phyloP scores from a whole-genome alignment of 1,140 invertebrate species.

The Temnothorax curvispinosus region DNA sequence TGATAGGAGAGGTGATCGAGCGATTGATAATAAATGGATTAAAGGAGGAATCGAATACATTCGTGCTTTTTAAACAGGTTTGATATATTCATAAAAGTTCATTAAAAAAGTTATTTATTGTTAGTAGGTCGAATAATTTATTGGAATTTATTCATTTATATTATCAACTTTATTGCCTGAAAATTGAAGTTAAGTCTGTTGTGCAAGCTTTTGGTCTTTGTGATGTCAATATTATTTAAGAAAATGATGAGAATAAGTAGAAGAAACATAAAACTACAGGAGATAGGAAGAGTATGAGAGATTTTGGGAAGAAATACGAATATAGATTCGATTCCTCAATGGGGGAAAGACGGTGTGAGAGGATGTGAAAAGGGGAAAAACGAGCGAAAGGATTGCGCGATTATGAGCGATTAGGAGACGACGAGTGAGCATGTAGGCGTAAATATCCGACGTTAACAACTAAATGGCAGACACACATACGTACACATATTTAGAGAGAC shows the following conservation, averaged over 20 bases:
- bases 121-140: neutral
- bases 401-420: conserved; percentile 14
- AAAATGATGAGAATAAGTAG: neutral
- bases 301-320: conserved; percentile 3
- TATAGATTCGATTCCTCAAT: conserved; percentile 10
- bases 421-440: conserved; percentile 19
- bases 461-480: conserved; percentile 45
- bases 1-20: conserved; percentile 7
- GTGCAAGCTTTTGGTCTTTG: neutral
- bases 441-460: conserved; percentile 62
- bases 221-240: conserved; percentile 12
- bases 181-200: neutral
- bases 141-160: conserved; percentile 1
- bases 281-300: neutral
- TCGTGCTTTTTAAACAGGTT: neutral
- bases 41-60: conserved; percentile 22
- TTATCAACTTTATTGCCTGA: neutral
- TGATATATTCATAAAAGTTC: neutral
- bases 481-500: conserved; percentile 23
- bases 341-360: neutral
- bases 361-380: neutral
- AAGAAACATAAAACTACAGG: neutral
- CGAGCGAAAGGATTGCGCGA: neutral
- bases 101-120: neutral
- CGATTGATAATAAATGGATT: conserved; percentile 6